Conservation (phyloP, 2,888 invertebrate species). For the Drosophila meridiana region DNA sequence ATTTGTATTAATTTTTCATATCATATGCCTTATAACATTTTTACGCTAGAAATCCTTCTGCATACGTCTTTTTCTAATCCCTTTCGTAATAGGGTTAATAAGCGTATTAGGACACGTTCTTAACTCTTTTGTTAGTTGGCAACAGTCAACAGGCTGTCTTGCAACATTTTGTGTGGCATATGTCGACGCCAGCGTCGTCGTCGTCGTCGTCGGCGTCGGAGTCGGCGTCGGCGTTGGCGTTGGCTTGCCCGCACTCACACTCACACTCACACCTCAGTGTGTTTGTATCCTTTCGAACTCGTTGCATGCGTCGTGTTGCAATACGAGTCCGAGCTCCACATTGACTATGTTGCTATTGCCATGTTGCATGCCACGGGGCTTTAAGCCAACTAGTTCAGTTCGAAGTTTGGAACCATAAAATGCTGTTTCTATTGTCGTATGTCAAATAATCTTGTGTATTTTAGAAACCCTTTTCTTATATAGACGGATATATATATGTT, state of each 20-base stretch:
- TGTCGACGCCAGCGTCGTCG: slow-evolving; percentile 4
- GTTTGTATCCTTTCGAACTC: slow-evolving; percentile 40
- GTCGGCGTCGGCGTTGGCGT: neutral
- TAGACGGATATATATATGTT: neutral
- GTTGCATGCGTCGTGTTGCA: slow-evolving; percentile 53
- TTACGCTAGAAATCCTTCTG: no score
- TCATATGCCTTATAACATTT: no score
- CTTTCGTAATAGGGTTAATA: slow-evolving; percentile 26
- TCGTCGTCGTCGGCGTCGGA: neutral
- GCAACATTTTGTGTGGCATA: slow-evolving; percentile 57
- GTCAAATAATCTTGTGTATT: slow-evolving; percentile 55
- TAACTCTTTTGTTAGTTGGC: slow-evolving; percentile 11
- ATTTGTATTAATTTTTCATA: no score
- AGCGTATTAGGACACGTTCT: neutral
- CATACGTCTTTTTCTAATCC: no score
- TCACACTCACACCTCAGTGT: neutral
- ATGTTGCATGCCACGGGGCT: slow-evolving; percentile 55
- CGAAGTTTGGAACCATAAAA: slow-evolving; percentile 54
- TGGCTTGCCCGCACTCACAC: neutral
- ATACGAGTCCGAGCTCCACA: slow-evolving; percentile 33
- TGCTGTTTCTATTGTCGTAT: slow-evolving; percentile 61
- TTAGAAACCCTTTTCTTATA: slow-evolving; percentile 46
- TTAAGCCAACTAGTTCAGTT: slow-evolving; percentile 23
- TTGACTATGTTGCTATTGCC: slow-evolving; percentile 51
- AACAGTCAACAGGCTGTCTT: slow-evolving; percentile 61